Base-by-base conservation (phyloP, 1,140 invertebrate species). In the Chrysomallon squamiferum region DNA sequence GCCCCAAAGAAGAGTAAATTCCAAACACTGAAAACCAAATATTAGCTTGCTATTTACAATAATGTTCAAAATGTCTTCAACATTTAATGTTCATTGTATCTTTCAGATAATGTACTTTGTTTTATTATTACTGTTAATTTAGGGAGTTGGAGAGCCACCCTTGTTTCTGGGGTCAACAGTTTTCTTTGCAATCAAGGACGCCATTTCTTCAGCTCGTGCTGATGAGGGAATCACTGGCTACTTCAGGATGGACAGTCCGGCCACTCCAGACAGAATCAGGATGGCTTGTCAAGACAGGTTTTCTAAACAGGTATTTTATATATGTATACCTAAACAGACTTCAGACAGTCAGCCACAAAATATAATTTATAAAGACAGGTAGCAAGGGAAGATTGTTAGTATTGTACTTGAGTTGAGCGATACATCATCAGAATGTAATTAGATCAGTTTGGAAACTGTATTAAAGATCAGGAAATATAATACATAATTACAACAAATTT, bases 121-220 rank as follows among this genome's bases (percentile, higher is more conserved):
- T 15, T 38, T 38, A 15, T 38, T n/a, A n/a, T n/a, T n/a, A n/a
- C 15, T 56, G 18, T 29, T 68, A 65, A 83, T 87, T 65, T 73
- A 94, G 93, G 96, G 95, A 69, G 92, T 98, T 54, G 96, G 96
- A 3, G 96, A 98, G 85, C 96, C 96, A 5, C 96, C 96, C 0
- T 84, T 98, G 18, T 97, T 97, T 78, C 87, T 97, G 59, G 93
- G 95, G 0, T 89, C 91, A 25, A 91, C 94, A 0, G 90, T 90
- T 0, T 95, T 95, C 78, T 97, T 95, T 84, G 96, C 95, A 5
- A 93, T 97, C 49, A 92, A 92, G 84, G 92, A 97, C 78, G 96
- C 96, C 2, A 91, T 98, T 32, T 88, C 87, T 74, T 89, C 92
- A 13, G 93, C 94, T 1, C 86, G 95, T 38, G 74, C 78, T 38